Base-by-base conservation (phyloP, 2,888 invertebrate species). In the Napeogenes sylphis region DNA sequence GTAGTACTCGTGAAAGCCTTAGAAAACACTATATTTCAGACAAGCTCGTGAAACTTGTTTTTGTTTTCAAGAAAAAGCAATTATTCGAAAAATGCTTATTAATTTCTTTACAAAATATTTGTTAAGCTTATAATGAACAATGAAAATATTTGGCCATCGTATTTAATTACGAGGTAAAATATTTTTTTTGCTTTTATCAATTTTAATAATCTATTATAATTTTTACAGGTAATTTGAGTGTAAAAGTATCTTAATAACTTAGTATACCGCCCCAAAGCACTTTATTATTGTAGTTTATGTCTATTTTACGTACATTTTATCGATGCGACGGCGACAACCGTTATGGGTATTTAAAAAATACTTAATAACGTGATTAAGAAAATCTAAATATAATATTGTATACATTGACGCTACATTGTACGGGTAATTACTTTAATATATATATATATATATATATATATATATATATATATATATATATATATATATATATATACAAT, bases 241-340 rank as follows among this genome's bases (percentile, higher is more conserved):
- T 35, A 35, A 4, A 47, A 47, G n/a, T 47, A 47, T 47, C 14
- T 47, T 30, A 51, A 30, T 62, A 58, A 62, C 55, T 55, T 58
- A 55, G 58, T 58, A 58, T 55, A 55, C 55, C 58, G 33, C 62
- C 55, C 58, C 47, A 62, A 62, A 62, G 55, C 46, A 47, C 55
- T 62, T 62, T 62, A 62, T 33, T 56, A 10, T 55, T 33, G 47
- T 42, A 57, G 46, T 62, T 62, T 58, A 62, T 55, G 58, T 55
- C 55, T 55, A 58, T 58, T 62, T 62, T 58, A 62, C 58, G 62
- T 55, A 2, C 57, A 35, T 55, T 55, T 55, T 55, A 62, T 62
- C 62, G 62, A 58, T 56, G 54, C 46, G 58, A 38, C 55, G 62
- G 35, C 62, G 51, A 38, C 58, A 55, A 21, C 10, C 53, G 55